These are phyloP conservation scores for Anser brachyrhynchus DNA, from an alignment of 2,113 vertebrate species.

Conservation along the genomic window DNA sequence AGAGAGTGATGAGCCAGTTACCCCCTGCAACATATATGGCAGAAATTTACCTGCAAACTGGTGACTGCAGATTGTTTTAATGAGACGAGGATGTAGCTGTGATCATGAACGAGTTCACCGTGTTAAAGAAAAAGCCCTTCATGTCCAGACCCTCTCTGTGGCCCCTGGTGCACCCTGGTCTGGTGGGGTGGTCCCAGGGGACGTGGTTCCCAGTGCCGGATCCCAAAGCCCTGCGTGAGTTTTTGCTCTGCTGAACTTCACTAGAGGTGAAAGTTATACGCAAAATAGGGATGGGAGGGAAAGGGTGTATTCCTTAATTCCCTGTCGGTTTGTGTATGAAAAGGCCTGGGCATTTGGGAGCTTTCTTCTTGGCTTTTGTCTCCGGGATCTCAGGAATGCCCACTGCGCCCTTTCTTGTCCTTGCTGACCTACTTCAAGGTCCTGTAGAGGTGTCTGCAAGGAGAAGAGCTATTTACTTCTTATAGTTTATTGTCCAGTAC, in stretches of 20 bases:
- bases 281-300: neutral
- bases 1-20: neutral
- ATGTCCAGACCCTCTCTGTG: neutral
- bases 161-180: neutral
- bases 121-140: neutral
- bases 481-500: neutral
- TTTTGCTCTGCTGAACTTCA: neutral
- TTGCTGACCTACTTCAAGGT: neutral
- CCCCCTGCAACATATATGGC: fast-evolving
- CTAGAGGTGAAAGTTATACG: neutral
- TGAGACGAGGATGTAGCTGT: neutral
- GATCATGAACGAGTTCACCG: fast-evolving
- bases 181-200: neutral
- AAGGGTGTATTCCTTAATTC: neutral
- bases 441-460: neutral
- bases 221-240: neutral
- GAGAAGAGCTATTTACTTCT: neutral
- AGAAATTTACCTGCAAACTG: neutral
- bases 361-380: neutral
- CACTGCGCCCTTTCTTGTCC: neutral
- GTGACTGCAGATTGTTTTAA: neutral
- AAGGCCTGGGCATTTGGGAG: neutral
- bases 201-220: neutral
- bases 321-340: neutral
- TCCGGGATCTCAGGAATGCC: neutral